Conservation (phyloP, 2,797 vertebrate genomes). For the Heliangelus exortis region DNA sequence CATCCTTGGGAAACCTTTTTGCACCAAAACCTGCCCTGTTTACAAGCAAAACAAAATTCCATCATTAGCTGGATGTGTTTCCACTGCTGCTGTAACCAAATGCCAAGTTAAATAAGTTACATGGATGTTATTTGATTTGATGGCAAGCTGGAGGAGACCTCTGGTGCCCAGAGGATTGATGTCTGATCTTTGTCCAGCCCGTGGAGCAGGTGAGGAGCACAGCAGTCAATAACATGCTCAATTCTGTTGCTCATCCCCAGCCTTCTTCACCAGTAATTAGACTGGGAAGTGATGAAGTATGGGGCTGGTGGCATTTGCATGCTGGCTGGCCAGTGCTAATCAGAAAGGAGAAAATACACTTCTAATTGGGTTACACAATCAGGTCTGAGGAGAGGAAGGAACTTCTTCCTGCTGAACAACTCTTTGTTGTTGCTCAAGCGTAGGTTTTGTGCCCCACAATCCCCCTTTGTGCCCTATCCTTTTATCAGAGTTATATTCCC, state of each 20-base stretch:
- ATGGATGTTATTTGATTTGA: conserved; percentile 3
- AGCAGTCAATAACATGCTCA: conserved; percentile 55
- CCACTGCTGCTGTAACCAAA: neutral
- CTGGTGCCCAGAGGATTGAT: conserved; percentile 43
- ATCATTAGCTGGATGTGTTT: neutral
- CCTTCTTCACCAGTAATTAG: conserved; percentile 54
- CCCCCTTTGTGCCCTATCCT: neutral
- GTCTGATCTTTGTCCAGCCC: conserved; percentile 26
- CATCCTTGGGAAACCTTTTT: neutral
- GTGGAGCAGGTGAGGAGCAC: conserved; percentile 7
- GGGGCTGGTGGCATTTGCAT: conserved; percentile 45
- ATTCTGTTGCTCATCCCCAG: conserved; percentile 49
- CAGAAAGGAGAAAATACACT: conserved; percentile 21
- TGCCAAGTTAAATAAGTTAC: conserved; percentile 3
- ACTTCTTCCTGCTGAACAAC: neutral
- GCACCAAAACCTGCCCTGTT: neutral
- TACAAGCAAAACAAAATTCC: neutral
- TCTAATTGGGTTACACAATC: conserved; percentile 55
- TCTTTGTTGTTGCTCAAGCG: neutral
- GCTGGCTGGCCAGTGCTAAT: conserved; percentile 51
- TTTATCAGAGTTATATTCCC: neutral
- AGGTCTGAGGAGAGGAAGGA: neutral
- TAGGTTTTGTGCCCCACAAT: neutral
- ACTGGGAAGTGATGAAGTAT: conserved; percentile 59
- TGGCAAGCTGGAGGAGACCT: conserved; percentile 48